Base-by-base conservation (phyloP, 2,113 vertebrate genomes). In the Antennarius striatus region DNA sequence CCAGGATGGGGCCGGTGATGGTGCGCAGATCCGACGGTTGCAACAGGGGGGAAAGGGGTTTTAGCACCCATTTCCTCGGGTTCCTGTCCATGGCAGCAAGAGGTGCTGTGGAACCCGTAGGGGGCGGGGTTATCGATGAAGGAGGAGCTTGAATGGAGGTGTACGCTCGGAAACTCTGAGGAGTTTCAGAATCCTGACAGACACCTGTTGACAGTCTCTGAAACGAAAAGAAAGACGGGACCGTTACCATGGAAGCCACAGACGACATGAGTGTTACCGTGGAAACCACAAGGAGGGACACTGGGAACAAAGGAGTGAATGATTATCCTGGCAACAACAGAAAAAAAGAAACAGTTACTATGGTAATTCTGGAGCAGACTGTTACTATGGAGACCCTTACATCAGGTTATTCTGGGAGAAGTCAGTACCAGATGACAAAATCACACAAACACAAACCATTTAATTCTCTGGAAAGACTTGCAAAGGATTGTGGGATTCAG, bases 1-100 rank as follows among this genome's bases (percentile, higher is more conserved):
- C 36, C 0, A 0, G 50, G 5, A 73, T 10, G 0, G 85, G 78
- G 28, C 69, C 72, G 2, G 79, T 10, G 3, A 91, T 75, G 47
- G 70, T 73, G 10, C 89, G 80, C 5, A 91, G 85, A 68, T 93
- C 90, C 5, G 85, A 85, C 9, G 58, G 87, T 15, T 91, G 89
- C 49, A 93, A 78, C 15, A 61, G 73, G 1, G 91, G 91, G 14
- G 87, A 89, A 49, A 92, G 43, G 29, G 92, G 84, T 72, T 91
- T 88, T 45, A 92, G 77, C 8, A 86, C 85, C 91, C 91, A 93
- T n/a, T 47, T 84, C 58, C 77, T 87, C 2, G 91, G 89, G 49
- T 14, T 60, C 68, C 85, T 90, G 55, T 78, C 79, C 92, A 92
- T 93, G 74, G 11, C 56, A 58, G 52, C 42, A 40, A 62, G 46